Evolutionary conservation across 2,797 vertebrate genomes (phyloP).

Genomic region (Melopsittacus undulatus): DNA sequence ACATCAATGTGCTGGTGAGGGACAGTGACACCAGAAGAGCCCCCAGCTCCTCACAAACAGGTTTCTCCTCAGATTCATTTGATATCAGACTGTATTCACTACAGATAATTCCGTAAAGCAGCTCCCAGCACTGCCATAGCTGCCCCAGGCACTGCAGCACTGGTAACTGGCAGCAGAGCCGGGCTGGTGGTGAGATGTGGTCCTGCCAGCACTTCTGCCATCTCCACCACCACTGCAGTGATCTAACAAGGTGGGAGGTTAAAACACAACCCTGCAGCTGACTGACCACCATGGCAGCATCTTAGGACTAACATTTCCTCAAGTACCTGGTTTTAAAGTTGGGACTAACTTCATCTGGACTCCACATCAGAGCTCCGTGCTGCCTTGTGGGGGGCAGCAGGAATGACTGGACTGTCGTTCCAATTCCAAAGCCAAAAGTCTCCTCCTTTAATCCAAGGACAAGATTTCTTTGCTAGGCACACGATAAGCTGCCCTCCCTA

Average conservation of each 20-base stretch:
- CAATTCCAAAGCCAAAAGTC: not conserved
- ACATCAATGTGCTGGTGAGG: fast-evolving
- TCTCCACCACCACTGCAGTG: not conserved
- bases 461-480: not conserved
- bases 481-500: not conserved
- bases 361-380: not conserved
- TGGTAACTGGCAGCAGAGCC: not conserved
- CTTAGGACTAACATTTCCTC: not conserved
- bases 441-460: not conserved
- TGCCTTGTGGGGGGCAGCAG: not conserved
- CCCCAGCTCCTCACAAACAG: not conserved
- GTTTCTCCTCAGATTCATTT: not conserved
- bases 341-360: not conserved
- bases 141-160: fast-evolving
- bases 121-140: fast-evolving
- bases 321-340: not conserved
- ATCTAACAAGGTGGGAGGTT: not conserved
- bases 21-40: not conserved
- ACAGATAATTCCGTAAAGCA: not conserved
- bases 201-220: not conserved
- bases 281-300: not conserved
- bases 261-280: not conserved
- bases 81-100: not conserved
- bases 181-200: fast-evolving
- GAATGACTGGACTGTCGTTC: not conserved